A percentile compares a stretch with the other conserved stretches of the same genome.
Evolutionary conservation across 2,113 vertebrate genomes (phyloP).

Genomic region (Gambusia holbrooki): DNA sequence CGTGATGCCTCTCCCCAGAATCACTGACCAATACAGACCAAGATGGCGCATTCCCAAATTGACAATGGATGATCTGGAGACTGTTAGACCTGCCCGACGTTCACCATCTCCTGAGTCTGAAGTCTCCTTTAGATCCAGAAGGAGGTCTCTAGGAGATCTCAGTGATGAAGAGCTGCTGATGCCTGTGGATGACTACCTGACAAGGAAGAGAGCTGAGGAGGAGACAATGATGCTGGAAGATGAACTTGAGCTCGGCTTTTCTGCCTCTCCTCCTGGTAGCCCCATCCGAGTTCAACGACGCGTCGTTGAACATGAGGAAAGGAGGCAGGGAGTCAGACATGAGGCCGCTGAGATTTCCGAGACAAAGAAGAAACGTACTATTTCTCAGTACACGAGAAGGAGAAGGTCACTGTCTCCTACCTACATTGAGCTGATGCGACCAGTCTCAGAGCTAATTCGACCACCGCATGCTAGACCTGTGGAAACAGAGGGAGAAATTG

Average conservation of each 20-base stretch:
- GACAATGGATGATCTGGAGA: slow-evolving; percentile 94
- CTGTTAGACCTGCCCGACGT: slow-evolving; percentile 90
- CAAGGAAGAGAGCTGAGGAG: slow-evolving; percentile 89
- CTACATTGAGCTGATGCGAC: slow-evolving; percentile 97
- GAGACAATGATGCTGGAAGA: slow-evolving; percentile 92
- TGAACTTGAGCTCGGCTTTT: slow-evolving; percentile 95
- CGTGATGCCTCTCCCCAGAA: slow-evolving; percentile 94
- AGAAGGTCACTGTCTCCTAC: slow-evolving; percentile 95
- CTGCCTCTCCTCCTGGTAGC: slow-evolving; percentile 92
- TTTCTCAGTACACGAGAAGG: slow-evolving; percentile 89
- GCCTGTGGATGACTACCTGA: slow-evolving; percentile 89
- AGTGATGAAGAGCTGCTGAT: slow-evolving; percentile 92
- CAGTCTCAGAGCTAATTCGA: slow-evolving; percentile 92
- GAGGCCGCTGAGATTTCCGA: slow-evolving; percentile 83
- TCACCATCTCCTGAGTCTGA: slow-evolving; percentile 89
- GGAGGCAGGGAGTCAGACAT: slow-evolving; percentile 78
- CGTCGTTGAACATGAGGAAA: slow-evolving; percentile 78
- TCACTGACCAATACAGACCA: slow-evolving; percentile 96
- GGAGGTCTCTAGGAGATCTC: slow-evolving; percentile 93
- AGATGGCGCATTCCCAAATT: slow-evolving; percentile 95
- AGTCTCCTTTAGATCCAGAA: slow-evolving; percentile 86
- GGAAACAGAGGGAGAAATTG: slow-evolving; percentile 76
- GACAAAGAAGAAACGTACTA: slow-evolving; percentile 82
- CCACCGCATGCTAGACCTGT: slow-evolving; percentile 70
- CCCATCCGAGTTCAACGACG: slow-evolving; percentile 87